phyloP scores from a whole-genome alignment of 2,113 vertebrate species.

The Anoplopoma fimbria region DNA sequence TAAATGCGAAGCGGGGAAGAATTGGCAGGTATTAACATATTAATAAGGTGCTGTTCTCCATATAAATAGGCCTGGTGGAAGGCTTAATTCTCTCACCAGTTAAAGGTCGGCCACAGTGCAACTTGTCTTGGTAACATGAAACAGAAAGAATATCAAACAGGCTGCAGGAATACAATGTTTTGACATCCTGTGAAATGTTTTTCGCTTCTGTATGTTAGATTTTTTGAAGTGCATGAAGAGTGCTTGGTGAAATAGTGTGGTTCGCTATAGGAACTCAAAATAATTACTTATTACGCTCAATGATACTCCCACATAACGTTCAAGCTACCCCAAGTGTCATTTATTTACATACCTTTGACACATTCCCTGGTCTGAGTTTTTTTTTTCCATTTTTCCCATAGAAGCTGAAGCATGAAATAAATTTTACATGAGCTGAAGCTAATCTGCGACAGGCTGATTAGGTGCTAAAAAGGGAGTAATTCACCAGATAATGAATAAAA shows the following conservation, averaged over 20 bases:
- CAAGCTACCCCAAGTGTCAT: conserved; percentile 27
- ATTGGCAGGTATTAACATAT: conserved; percentile 76
- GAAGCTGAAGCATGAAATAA: conserved; percentile 75
- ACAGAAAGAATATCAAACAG: conserved; percentile 53
- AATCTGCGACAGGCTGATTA: conserved; percentile 77
- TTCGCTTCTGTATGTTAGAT: neutral
- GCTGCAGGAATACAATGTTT: neutral
- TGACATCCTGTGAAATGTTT: conserved; percentile 1
- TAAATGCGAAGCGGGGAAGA: conserved; percentile 51
- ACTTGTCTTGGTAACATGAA: conserved; percentile 49
- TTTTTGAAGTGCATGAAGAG: neutral
- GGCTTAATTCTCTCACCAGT: conserved; percentile 66
- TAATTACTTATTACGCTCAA: conserved; percentile 36
- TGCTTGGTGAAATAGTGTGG: neutral
- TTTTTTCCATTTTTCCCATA: conserved; percentile 63
- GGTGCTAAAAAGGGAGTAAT: conserved; percentile 81
- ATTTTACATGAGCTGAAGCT: conserved; percentile 77
- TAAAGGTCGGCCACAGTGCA: conserved; percentile 78
- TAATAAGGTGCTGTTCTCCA: conserved; percentile 72
- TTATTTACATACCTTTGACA: conserved; percentile 63
- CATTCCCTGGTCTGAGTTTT: conserved; percentile 53
- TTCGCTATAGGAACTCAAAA: conserved; percentile 1
- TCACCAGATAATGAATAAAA: conserved; percentile 79
- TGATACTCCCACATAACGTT: conserved; percentile 10
- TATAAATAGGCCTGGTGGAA: conserved; percentile 71